Evolutionary conservation across 2,888 invertebrate species (phyloP), one percentile per base, ranked within the genome.

Genomic region (Drosophila limbata): DNA sequence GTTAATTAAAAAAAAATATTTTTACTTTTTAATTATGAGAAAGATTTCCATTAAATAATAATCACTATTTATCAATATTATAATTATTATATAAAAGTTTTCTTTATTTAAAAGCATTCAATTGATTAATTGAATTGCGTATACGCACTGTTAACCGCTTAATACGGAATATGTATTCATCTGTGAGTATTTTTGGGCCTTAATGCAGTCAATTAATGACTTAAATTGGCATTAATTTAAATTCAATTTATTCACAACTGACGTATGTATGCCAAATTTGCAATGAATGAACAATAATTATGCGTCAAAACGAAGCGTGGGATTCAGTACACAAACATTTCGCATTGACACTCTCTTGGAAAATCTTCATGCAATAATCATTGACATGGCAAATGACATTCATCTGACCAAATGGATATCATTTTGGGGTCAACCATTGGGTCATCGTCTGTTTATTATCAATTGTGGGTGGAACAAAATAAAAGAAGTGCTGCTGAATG

Each of bases 401-500:
- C 68, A 69, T 62, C 76, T 66, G 67, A 65, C 57, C 60, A 66
- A 74, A 66, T 74, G 64, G 42, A 60, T 45, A 69, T 44, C 66
- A 45, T 64, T 83, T 63, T 68, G 60, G 51, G 82, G 85, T 71
- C 81, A 59, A 48, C 44, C 62, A 31, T 44, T 52, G 9, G 69
- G 59, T 72, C 82, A 55, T 50, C 40, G 40, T 67, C 56, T 79
- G 83, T 74, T 88, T 79, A 88, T 85, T 88, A 85, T 85, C 85
- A 83, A 73, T 76, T 73, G 53, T 28, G 65, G 28, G 15, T 37
- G 59, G 52, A 25, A 48, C 47, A 63, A 44, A 65, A 53, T 8
- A 33, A 53, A 50, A 52, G 33, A 17, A 45, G 50, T 55, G 21
- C 31, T 61, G 37, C 21, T 47, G 28, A 52, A 59, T 56, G 60